phyloP scores from a whole-genome alignment of 2,888 invertebrate species.

The Zygothrica quintamaculata region DNA sequence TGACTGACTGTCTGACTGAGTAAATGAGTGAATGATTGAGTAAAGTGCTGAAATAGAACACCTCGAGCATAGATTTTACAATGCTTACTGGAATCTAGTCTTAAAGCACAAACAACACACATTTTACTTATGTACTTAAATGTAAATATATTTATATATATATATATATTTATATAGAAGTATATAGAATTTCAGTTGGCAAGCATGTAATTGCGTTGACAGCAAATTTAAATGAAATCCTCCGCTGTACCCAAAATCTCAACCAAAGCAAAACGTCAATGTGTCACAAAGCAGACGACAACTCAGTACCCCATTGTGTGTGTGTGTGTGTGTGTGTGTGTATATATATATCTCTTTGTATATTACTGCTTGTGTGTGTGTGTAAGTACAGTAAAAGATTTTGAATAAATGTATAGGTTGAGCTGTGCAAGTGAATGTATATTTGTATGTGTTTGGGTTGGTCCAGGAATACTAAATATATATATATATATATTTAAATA shows the following conservation, averaged over 20 bases:
- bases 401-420: constrained; percentile 1
- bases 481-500: no score
- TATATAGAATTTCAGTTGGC: no score
- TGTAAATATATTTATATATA: no score
- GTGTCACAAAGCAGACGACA: constrained; percentile 73
- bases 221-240: constrained; percentile 81
- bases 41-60: constrained; percentile 17
- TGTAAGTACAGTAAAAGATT: constrained; percentile 1
- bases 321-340: constrained; percentile 14
- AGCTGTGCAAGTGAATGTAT: constrained; percentile 7
- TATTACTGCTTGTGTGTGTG: constrained; percentile 19
- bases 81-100: constrained; percentile 8
- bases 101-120: constrained; percentile 3
- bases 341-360: constrained; percentile 5
- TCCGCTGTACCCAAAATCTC: constrained; percentile 24
- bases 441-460: constrained; percentile 6
- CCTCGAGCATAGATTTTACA: constrained; percentile 20
- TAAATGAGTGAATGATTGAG: no score
- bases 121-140: no score
- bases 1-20: constrained; percentile 18
- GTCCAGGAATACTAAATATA: no score
- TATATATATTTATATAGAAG: no score
- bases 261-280: constrained; percentile 59
- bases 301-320: constrained; percentile 18
- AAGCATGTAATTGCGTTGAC: constrained; percentile 75